Base-by-base conservation (phyloP, 2,113 vertebrate species). In the Lucifuga dentata region DNA sequence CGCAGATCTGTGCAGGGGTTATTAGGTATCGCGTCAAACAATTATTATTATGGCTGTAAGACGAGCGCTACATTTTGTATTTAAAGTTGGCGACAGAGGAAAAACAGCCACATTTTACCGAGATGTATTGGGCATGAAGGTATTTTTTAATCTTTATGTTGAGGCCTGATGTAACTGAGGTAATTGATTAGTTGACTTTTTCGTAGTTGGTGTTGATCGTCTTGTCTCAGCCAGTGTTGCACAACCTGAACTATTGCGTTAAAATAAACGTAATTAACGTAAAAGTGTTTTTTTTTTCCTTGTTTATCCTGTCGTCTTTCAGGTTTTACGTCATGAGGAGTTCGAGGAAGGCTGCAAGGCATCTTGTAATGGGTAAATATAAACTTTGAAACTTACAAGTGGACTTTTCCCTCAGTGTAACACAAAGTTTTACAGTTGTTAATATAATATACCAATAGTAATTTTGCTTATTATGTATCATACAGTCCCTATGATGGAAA, bases 301-400 rank as follows among this genome's bases (percentile, higher is more conserved):
- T 38, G 43, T 4, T 32, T 7, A 1, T 73, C 16, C 9, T 29
- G 21, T 62, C n/a, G n/a, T n/a, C n/a, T n/a, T 21, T 2, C 35
- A 99, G 98, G 81, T 98, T 80, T 88, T 99, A 62, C 90, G 97
- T 5, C 98, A 99, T 48, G 97, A 99, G 63, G 98, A 99, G 73
- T 99, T 99, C 89, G 94, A 96, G 71, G 97, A 98, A 86, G 98
- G 97, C 74, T 99, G 98, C 85, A 98, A 96, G 78, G 97, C 98
- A 36, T 39, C 88, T 6, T 99, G 97, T 74, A 99, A 99, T 12
- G 98, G 98, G 98, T 99, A 83, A 2, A 39, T 49, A n/a, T 15
- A n/a, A 11, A 46, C 49, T 36, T 17, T 32, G 13, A 15, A n/a
- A 13, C 16, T 15, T 33, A 12, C 4, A 23, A 21, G 23, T 82